Evolutionary conservation across 2,797 vertebrate species (phyloP).

Genomic region (Pitangus sulphuratus): DNA sequence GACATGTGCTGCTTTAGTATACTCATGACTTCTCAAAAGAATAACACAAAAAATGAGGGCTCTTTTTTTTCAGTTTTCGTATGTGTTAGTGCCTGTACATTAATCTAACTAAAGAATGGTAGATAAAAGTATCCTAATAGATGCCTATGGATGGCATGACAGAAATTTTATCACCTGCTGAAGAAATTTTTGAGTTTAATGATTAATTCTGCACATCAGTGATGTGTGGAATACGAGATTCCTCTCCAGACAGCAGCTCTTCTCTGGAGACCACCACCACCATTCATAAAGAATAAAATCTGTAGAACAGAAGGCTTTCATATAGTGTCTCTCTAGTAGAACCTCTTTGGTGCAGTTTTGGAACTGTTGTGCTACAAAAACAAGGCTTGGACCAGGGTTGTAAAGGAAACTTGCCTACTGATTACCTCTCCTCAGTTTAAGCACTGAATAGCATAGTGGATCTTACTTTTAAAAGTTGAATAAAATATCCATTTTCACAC

Average conservation of each 20-base stretch:
- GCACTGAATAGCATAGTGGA: neutral
- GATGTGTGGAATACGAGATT: neutral
- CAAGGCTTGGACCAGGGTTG: neutral
- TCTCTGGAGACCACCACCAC: neutral
- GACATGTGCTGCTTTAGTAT: neutral
- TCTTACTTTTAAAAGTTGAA: neutral
- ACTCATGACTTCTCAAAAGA: neutral
- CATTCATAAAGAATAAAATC: neutral
- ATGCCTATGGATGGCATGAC: neutral
- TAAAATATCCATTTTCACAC: neutral
- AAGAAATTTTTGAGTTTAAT: neutral
- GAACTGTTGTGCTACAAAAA: neutral
- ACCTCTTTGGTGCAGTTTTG: neutral
- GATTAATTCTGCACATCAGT: neutral
- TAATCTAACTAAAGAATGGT: neutral
- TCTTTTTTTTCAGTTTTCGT: neutral
- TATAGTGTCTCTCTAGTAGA: neutral
- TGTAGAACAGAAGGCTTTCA: neutral
- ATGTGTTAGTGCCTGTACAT: neutral
- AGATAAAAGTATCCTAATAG: neutral
- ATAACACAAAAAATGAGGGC: rapidly evolving
- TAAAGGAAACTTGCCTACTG: neutral
- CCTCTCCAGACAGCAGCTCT: neutral
- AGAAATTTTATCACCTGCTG: neutral
- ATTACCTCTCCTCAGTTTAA: neutral